Evolutionary conservation across 2,888 invertebrate genomes (phyloP).

Genomic region (Catotricha subobsoleta): DNA sequence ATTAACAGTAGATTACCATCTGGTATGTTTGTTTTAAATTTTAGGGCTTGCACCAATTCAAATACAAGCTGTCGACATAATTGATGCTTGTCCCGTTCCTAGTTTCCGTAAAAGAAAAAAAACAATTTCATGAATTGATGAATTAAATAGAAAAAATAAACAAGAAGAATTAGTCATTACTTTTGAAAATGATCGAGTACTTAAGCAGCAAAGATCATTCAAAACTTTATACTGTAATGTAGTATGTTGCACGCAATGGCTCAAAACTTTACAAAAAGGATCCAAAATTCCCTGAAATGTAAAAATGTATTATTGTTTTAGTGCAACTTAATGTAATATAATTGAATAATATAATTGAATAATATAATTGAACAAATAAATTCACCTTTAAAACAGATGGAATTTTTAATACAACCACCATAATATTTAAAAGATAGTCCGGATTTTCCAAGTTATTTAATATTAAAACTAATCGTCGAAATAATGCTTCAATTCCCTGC

Average conservation of each 20-base stretch:
- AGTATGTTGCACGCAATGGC: conserved; percentile 81
- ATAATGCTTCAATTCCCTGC: conserved; percentile 69
- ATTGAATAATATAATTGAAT: background rate
- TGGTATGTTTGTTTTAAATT: conserved; percentile 86
- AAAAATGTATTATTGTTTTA: background rate
- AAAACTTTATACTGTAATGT: conserved; percentile 60
- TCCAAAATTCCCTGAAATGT: conserved; percentile 59
- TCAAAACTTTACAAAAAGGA: conserved; percentile 86
- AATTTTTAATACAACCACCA: conserved; percentile 62
- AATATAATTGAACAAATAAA: background rate
- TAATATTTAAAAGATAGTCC: conserved; percentile 52
- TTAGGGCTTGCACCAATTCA: conserved; percentile 86
- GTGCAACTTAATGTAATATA: too few relatives aligned
- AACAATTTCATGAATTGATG: background rate
- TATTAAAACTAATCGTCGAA: conserved; percentile 55
- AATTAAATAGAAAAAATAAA: background rate
- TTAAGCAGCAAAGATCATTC: conserved; percentile 75
- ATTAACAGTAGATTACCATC: conserved; percentile 87
- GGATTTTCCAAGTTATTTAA: conserved; percentile 52
- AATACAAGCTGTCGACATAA: conserved; percentile 81
- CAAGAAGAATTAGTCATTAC: too few relatives aligned
- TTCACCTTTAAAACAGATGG: conserved; percentile 41
- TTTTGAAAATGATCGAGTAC: conserved; percentile 73
- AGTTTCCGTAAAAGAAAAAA: too few relatives aligned
- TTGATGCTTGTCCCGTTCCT: conserved; percentile 82